A percentile compares a stretch with the other conserved stretches of the same genome.
Conservation (phyloP, 2,888 invertebrate species). For the Monoplex corrugatus region DNA sequence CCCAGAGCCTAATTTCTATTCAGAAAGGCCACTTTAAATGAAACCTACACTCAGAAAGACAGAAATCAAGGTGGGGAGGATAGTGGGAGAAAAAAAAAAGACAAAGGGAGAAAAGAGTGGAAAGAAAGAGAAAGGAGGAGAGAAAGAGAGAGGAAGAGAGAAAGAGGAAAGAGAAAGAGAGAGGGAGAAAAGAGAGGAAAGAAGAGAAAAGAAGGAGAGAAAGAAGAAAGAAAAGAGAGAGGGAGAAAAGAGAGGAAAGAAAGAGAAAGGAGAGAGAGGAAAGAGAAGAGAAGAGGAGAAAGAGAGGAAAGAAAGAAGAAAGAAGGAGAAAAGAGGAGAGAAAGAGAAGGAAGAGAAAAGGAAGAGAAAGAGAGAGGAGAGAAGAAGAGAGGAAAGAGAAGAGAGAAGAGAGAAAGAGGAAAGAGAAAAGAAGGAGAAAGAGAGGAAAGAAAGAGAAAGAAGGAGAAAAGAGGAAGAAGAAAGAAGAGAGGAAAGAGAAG, state of each 20-base stretch:
- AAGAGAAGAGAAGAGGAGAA: neutral
- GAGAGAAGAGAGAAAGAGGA: neutral
- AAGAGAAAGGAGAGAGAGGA: neutral
- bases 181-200: neutral
- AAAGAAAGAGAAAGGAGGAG: too few species aligned
- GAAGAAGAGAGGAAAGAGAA: neutral
- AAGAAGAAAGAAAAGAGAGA: neutral
- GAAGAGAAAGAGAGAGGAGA: neutral
- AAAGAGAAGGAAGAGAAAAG: too few species aligned
- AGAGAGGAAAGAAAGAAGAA: too few species aligned
- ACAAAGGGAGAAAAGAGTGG: too few species aligned
- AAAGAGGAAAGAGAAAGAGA: neutral
- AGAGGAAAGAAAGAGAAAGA: neutral
- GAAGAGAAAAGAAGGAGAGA: conserved; percentile 1
- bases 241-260: neutral
- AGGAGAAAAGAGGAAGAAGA: neutral
- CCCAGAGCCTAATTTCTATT: too few species aligned
- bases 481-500: neutral
- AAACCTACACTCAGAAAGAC: too few species aligned
- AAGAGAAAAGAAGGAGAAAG: neutral
- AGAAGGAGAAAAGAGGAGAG: too few species aligned
- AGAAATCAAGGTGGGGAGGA: too few species aligned
- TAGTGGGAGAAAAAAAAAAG: too few species aligned
- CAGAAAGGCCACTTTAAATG: too few species aligned
- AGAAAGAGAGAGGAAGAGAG: too few species aligned